Evolutionary conservation across 2,113 vertebrate species (phyloP).

Genomic region (Pristiophorus japonicus): DNA sequence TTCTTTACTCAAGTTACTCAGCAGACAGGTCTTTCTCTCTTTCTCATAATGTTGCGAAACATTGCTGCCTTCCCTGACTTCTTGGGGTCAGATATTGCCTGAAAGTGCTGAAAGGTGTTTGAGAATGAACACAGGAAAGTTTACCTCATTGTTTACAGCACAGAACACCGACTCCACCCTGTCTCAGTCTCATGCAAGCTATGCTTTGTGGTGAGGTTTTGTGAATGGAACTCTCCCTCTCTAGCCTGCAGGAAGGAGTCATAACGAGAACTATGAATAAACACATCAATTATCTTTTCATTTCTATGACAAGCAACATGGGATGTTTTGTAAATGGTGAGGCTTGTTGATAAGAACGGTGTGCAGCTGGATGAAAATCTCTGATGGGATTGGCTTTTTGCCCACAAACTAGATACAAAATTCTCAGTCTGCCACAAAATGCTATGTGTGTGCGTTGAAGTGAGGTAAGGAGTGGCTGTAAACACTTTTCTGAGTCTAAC

Average conservation of each 20-base stretch:
- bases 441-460: not conserved
- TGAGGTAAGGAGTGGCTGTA: not conserved
- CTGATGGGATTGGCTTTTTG: not conserved
- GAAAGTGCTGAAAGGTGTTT: constrained; percentile 30
- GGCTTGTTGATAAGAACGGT: constrained; percentile 21
- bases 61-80: not conserved
- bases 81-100: not conserved
- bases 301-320: not conserved
- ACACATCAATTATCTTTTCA: constrained; percentile 33
- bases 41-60: not conserved
- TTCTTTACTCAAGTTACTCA: not conserved
- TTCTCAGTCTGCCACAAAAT: not conserved
- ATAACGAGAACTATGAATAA: constrained; percentile 17
- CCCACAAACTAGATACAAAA: not conserved
- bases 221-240: constrained; percentile 25
- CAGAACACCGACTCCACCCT: constrained; percentile 25
- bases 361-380: constrained; percentile 24
- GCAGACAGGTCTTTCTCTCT: not conserved
- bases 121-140: constrained; percentile 28
- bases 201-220: constrained; percentile 31
- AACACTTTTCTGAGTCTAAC: not conserved
- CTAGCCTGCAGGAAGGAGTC: not conserved
- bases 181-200: constrained; percentile 28
- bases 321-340: constrained; percentile 20
- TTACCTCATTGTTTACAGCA: constrained; percentile 31